Conservation (phyloP, 2,797 vertebrate genomes). For the Yasuhikotakia modesta region DNA sequence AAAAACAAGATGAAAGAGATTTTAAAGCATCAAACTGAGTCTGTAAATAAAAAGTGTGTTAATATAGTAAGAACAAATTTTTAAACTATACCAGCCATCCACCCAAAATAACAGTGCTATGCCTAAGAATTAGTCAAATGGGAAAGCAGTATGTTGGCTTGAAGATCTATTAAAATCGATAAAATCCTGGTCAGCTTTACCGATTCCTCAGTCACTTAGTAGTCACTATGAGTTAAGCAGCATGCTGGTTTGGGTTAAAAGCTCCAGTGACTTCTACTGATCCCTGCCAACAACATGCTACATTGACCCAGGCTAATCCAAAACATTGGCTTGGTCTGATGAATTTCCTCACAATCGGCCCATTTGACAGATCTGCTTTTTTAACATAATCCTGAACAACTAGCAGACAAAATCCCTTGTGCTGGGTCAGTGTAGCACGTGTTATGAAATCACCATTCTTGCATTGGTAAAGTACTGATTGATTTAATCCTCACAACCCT, state of each 20-base stretch:
- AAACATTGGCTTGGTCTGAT: conserved; percentile 4
- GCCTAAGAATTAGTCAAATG: background rate
- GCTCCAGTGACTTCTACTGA: conserved; percentile 39
- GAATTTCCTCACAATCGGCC: background rate
- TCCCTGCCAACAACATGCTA: conserved; percentile 42
- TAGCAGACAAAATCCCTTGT: conserved; percentile 36
- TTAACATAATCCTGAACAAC: conserved; percentile 27
- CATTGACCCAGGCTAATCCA: conserved; percentile 1
- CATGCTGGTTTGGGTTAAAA: conserved; percentile 46
- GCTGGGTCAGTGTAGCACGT: conserved; percentile 6
- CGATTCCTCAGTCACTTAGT: conserved; percentile 42
- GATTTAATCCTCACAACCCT: background rate
- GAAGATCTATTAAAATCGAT: conserved; percentile 6
- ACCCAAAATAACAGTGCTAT: background rate
- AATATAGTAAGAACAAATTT: background rate
- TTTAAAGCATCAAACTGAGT: conserved; percentile 11
- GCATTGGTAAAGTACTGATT: conserved; percentile 18
- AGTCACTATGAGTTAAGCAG: conserved; percentile 52
- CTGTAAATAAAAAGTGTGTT: background rate
- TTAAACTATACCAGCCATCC: too few species aligned
- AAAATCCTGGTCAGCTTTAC: conserved; percentile 1
- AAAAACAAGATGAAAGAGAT: background rate
- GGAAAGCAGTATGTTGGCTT: background rate
- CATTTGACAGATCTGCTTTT: background rate
- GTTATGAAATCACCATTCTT: background rate